Conservation (phyloP, 2,797 vertebrate species). For the Trematomus bernacchii region DNA sequence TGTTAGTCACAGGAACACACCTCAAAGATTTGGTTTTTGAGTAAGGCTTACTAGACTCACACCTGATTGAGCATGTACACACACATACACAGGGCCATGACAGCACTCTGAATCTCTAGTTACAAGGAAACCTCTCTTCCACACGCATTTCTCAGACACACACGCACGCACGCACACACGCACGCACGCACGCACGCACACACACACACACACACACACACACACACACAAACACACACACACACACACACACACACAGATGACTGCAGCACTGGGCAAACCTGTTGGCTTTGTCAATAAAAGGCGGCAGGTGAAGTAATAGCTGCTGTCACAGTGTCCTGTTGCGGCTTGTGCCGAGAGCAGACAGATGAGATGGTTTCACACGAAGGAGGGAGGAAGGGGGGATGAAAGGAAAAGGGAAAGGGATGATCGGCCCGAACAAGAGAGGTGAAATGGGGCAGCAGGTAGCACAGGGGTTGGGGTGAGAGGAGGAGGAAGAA, state of each 20-base stretch:
- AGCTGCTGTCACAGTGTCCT: conserved; percentile 78
- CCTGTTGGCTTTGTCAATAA: conserved; percentile 81
- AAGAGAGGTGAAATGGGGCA: conserved; percentile 5
- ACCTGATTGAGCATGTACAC: background rate
- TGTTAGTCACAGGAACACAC: conserved; percentile 61
- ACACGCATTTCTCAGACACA: conserved; percentile 16
- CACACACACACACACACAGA: conserved; percentile 9
- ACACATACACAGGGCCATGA: conserved; percentile 10
- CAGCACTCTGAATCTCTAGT: conserved; percentile 33
- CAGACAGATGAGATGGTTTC: conserved; percentile 78
- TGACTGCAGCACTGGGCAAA: conserved; percentile 64
- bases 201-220: conserved; percentile 16
- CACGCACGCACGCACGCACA: conserved; percentile 21
- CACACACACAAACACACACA: conserved; percentile 21
- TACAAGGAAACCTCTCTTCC: conserved; percentile 36
- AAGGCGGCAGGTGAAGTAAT: conserved; percentile 82
- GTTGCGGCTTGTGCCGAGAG: conserved; percentile 82
- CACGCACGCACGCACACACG: conserved; percentile 10
- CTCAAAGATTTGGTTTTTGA: conserved; percentile 43
- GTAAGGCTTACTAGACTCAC: conserved; percentile 40
- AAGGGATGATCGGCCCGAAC: conserved; percentile 21
- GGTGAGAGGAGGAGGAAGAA: background rate
- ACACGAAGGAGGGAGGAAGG: conserved; percentile 71
- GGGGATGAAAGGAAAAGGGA: conserved; percentile 30
- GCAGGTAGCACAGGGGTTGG: conserved; percentile 1